Evolutionary conservation across 2,888 invertebrate species (phyloP), one percentile per base, ranked within the genome.

Genomic region (Saturnia pavonia): DNA sequence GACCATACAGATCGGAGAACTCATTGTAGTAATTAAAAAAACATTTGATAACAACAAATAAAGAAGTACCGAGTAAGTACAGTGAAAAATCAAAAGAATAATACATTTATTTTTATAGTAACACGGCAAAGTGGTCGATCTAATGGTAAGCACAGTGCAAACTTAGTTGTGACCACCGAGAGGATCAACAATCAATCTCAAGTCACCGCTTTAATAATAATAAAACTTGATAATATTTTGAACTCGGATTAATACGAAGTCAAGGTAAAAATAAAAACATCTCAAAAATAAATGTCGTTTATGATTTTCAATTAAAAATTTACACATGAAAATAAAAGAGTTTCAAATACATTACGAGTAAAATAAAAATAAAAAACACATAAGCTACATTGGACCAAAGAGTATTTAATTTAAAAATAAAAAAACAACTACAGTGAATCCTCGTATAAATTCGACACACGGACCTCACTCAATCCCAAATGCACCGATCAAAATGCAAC

Each of bases 391-490:
- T 34, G 19, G n/a, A 48, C 27, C 63, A 65, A 12, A 34, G 57
- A 57, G 25, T 57, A 57, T 25, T 57, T 12, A 57, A 12, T 57
- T 22, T 1, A 57, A 57, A 57, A 69, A 34, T n/a, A n/a, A n/a
- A n/a, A 34, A 48, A 48, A 34, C 48, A 65, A 65, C 69, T 65
- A 34, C 63, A 65, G 65, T 14, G 63, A 69, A 69, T 65, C 69
- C 65, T 66, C 42, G 69, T 48, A 51, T 54, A 71, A 68, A 73
- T 71, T 72, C 73, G 76, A 75, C 72, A 71, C 71, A 71, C 76
- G 75, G 78, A 83, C 84, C 87, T 88, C 88, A 85, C 88, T 92
- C 93, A 91, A 91, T 92, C 92, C 91, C 85, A 85, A 86, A 85
- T 83, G 79, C 87, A 76, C 82, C 86, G 90, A 92, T 92, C 91